phyloP scores from a whole-genome alignment of 2,888 invertebrate genomes.

The Hyposoter didymator region DNA sequence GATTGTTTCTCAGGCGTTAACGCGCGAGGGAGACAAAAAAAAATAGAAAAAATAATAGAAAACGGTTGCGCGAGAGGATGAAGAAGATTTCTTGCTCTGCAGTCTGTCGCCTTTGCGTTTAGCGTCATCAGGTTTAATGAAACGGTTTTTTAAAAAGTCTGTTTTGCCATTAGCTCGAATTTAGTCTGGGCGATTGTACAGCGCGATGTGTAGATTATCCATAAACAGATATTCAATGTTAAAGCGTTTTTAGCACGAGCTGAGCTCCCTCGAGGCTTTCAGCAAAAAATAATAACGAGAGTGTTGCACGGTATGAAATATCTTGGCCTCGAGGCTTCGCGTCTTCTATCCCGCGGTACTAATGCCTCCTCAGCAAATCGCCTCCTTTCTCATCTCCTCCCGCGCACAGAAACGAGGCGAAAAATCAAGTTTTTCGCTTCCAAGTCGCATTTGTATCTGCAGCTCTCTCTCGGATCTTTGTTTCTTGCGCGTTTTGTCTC shows the following conservation, averaged over 20 bases:
- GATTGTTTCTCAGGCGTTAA: not conserved
- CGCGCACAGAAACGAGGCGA: slow-evolving; percentile 43
- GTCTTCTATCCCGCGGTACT: slow-evolving; percentile 10
- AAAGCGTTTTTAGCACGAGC: slow-evolving; percentile 12
- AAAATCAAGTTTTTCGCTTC: slow-evolving; percentile 50
- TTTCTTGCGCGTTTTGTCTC: not conserved
- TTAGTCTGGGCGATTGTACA: not conserved
- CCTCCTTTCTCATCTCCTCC: not conserved
- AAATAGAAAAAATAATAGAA: slow-evolving; percentile 23
- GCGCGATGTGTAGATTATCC: not conserved
- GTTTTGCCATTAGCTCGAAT: not conserved
- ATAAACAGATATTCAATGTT: slow-evolving; percentile 5
- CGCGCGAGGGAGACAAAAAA: slow-evolving; percentile 3
- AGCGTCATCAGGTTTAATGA: slow-evolving; percentile 52
- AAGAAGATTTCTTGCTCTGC: slow-evolving; percentile 12
- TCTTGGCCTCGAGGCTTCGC: slow-evolving; percentile 46
- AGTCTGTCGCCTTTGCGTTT: slow-evolving; percentile 13
- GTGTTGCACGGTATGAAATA: slow-evolving; percentile 58
- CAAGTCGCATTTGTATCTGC: slow-evolving; percentile 23
- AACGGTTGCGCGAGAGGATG: not conserved
- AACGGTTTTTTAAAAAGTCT: slow-evolving; percentile 45
- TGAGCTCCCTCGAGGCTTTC: slow-evolving; percentile 26
- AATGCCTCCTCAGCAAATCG: not conserved
- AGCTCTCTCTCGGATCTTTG: slow-evolving; percentile 10
- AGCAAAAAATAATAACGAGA: slow-evolving; percentile 58